Base-by-base conservation (phyloP, 1,140 invertebrate genomes). In the Dreissena polymorpha region DNA sequence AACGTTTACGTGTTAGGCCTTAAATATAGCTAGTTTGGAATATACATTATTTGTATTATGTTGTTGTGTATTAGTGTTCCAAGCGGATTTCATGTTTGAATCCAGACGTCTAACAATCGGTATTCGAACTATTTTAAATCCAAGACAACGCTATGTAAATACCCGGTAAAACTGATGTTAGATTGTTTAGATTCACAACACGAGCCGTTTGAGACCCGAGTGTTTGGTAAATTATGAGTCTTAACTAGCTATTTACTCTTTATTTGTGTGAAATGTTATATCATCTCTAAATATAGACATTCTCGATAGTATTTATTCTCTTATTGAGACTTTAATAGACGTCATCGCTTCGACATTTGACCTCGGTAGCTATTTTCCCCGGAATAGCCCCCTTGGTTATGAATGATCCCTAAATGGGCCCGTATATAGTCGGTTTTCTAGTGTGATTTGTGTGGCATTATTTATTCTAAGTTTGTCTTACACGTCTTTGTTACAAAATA, bases 321-420 rank as follows among this genome's bases (percentile, higher is more conserved):
- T 77, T 29, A n/a, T 70, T 13, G 25, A 49, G n/a, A n/a, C 51
- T 64, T 73, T 74, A 14, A 65, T 29, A 68, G 51, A 74, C 29
- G 39, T 67, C 29, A 68, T 29, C 23, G 55, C 69, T 70, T 69
- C 65, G 12, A 55, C 53, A 50, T 29, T n/a, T 5, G 29, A 25
- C 67, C 74, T 57, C 53, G 55, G 55, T 72, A 68, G 50, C 50
- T 60, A 53, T 67, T 50, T 49, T 72, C 76, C 74, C 75, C 74
- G 82, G 82, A 68, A 67, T 53, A 69, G 16, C 53, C 72, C 74
- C 77, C 65, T 68, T 39, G 60, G 68, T 72, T 60, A 67, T 81
- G 6, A 70, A 85, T 85, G 77, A 85, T 75, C 83, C 83, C 83
- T 85, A 76, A 85, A 75, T 86, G 80, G 74, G 83, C 53, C 12